A percentile compares a stretch with the other conserved stretches of the same genome.
These are phyloP conservation scores for Tichodroma muraria DNA, from an alignment of 2,113 vertebrate genomes.

Conservation along the genomic window DNA sequence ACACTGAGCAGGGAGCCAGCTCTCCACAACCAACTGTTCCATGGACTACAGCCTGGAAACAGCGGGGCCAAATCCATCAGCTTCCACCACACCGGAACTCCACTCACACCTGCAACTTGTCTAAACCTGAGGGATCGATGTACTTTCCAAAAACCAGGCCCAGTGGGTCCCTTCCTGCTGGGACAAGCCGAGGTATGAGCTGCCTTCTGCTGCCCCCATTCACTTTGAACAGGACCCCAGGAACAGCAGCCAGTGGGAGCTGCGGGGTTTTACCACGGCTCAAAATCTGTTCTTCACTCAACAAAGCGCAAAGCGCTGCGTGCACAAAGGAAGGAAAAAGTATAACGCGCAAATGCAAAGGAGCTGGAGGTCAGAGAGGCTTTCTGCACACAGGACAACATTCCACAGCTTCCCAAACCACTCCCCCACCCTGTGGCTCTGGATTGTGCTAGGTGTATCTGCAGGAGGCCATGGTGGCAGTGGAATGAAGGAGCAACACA, in stretches of 20 bases:
- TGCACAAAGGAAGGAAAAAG: not conserved
- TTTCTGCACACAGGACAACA: not conserved
- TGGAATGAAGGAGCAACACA: not conserved
- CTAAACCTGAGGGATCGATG: not conserved
- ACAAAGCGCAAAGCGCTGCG: not conserved
- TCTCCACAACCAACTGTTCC: constrained; percentile 34
- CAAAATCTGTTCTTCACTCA: not conserved
- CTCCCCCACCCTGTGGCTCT: not conserved
- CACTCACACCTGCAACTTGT: not conserved
- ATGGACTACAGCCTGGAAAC: constrained; percentile 15
- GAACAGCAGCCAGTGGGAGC: not conserved
- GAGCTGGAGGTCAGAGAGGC: not conserved
- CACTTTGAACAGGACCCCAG: not conserved
- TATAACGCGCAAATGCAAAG: fast-evolving
- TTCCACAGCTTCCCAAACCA: not conserved
- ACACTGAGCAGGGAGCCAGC: not conserved
- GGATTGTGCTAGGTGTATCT: not conserved
- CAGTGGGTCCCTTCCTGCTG: not conserved
- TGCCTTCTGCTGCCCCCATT: not conserved
- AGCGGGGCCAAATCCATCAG: fast-evolving
- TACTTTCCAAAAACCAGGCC: too few species aligned
- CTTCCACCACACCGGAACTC: fast-evolving
- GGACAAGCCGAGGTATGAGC: not conserved
- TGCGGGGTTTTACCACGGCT: not conserved
- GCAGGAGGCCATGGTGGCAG: not conserved